Conservation (phyloP, 2,888 invertebrate species). For the Macroteleia sp. region DNA sequence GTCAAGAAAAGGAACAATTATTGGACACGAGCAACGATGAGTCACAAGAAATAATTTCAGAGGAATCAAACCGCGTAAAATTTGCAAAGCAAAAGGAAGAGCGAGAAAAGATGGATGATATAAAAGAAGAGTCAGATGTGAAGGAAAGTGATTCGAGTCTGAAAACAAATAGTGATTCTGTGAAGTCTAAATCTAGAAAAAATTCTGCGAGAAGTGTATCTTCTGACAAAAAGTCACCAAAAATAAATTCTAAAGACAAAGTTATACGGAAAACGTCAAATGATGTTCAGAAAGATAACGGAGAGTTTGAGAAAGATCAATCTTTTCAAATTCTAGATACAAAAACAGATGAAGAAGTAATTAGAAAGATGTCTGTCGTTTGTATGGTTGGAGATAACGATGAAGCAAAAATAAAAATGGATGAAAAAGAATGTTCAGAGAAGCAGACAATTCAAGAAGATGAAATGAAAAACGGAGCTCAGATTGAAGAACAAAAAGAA, state of each 20-base stretch:
- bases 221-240: slow-evolving; percentile 44
- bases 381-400: slow-evolving; percentile 15
- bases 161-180: slow-evolving; percentile 6
- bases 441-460: background rate
- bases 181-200: slow-evolving; percentile 25
- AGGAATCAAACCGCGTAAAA: slow-evolving; percentile 1
- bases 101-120: slow-evolving; percentile 42
- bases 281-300: slow-evolving; percentile 4
- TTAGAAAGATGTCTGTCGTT: slow-evolving; percentile 32
- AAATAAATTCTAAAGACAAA: slow-evolving; percentile 18
- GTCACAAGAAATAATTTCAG: slow-evolving; percentile 9
- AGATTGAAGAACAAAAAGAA: background rate
- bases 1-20: slow-evolving; percentile 39
- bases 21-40: slow-evolving; percentile 21
- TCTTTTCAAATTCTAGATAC: slow-evolving; percentile 57
- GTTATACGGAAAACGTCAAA: slow-evolving; percentile 22
- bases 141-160: slow-evolving; percentile 26
- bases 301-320: slow-evolving; percentile 41
- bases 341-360: slow-evolving; percentile 36
- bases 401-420: slow-evolving; percentile 23
- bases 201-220: slow-evolving; percentile 35
- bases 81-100: slow-evolving; percentile 17
- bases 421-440: slow-evolving; percentile 6
- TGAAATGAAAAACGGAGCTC: background rate
- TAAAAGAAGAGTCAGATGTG: slow-evolving; percentile 27